Base-by-base conservation (phyloP, 2,113 vertebrate species). In the Rissa tridactyla region DNA sequence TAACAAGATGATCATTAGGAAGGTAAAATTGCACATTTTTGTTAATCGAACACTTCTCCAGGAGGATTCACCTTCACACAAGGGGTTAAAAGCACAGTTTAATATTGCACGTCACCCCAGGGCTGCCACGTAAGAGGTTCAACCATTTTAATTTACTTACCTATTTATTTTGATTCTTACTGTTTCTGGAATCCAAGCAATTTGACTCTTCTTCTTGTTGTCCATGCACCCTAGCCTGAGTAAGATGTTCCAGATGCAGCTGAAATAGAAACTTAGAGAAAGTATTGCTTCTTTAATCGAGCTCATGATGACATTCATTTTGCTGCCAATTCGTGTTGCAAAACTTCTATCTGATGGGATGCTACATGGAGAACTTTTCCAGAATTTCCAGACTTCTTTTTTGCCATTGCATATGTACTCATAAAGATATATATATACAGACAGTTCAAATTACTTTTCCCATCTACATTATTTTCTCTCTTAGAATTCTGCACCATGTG, bases 401-500 rank as follows among this genome's bases (percentile, higher is more conserved):
- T 85, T 89, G 49, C 75, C 40, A 42, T 62, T 90, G n/a, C 70
- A 71, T 81, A 64, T 83, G 19, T 71, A 78, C 46, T 81, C 54
- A 71, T 38, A 65, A 66, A 66, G 73, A 61, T 29, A 57, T 16
- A 68, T 15, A 46, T 5, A 30, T 16, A 78, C 5, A 75, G 25
- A 77, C 17, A 82, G 38, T 91, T 92, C 55, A 77, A 78, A 83
- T 91, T 94, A 55, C 61, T 96, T 94, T 90, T 91, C 69, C 54
- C 66, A 57, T 72, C 75, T 73, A 36, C 11, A 52, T 78, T 66
- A 88, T 78, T 86, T 95, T 92, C 70, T 92, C n/a, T 72, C 38
- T 89, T 92, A 49, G 87, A 95, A 89, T 91, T 77, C 69, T 70
- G n/a, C 40, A 70, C 58, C 70, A 82, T 86, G 92, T 89, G 88